A percentile compares a stretch with the other conserved stretches of the same genome.
phyloP scores from a whole-genome alignment of 2,888 invertebrate genomes.

The Chymomyza fuscimana region DNA sequence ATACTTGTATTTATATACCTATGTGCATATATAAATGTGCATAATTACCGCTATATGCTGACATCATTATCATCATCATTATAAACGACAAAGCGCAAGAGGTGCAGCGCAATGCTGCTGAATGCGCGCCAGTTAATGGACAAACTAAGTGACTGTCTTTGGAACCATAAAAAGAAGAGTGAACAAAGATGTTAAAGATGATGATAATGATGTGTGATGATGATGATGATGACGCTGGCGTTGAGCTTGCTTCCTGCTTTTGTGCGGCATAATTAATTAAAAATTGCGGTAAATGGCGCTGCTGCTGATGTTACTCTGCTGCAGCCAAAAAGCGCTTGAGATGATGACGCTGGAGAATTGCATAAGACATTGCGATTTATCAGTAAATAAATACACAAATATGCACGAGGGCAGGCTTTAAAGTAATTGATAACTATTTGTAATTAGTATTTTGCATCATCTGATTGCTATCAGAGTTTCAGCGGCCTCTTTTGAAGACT shows the following conservation, averaged over 20 bases:
- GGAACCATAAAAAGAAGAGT: not conserved
- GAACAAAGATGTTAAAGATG: not conserved
- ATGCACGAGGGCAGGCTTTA: not conserved
- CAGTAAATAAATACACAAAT: not conserved
- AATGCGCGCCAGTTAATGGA: slow-evolving; percentile 31
- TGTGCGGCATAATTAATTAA: slow-evolving; percentile 8
- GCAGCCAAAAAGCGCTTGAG: slow-evolving; percentile 6
- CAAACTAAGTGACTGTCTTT: slow-evolving; percentile 43
- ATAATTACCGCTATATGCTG: not conserved
- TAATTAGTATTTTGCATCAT: too few relatives aligned
- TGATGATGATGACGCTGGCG: not conserved
- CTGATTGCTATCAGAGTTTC: too few relatives aligned
- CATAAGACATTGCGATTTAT: slow-evolving; percentile 3
- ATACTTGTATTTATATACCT: too few relatives aligned
- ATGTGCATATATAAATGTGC: not conserved
- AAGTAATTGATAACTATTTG: too few relatives aligned
- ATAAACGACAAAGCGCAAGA: not conserved
- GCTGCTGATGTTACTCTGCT: not conserved
- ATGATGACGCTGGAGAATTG: not conserved
- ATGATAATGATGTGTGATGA: not conserved
- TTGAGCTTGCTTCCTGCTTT: slow-evolving; percentile 10
- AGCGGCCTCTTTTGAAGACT: too few relatives aligned
- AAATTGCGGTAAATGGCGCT: slow-evolving; percentile 10
- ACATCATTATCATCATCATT: slow-evolving; percentile 1
- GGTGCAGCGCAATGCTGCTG: slow-evolving; percentile 6